These are phyloP conservation scores for Orthonychiurus folsomi DNA, from an alignment of 2,888 invertebrate species.

Conservation along the genomic window DNA sequence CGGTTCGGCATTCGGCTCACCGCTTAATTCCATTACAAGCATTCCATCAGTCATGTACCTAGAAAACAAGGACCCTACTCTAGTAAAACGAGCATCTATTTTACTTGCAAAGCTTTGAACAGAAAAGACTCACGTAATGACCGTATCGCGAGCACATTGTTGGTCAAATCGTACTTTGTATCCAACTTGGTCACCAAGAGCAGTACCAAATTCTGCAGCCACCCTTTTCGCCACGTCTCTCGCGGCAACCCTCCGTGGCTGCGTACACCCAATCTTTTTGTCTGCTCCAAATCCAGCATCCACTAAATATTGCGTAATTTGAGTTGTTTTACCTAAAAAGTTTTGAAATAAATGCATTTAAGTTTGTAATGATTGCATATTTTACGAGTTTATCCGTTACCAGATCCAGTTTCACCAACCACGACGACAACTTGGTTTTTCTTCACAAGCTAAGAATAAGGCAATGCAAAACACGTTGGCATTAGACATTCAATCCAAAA, in stretches of 20 bases:
- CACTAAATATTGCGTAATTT: conserved; percentile 95
- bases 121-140: conserved; percentile 63
- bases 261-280: conserved; percentile 85
- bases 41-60: conserved; percentile 99
- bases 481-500: no score
- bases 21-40: conserved; percentile 89
- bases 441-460: conserved; percentile 59
- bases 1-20: conserved; percentile 78
- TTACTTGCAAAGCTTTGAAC: neutral
- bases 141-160: conserved; percentile 66
- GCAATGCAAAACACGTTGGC: neutral
- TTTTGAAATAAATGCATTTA: no score
- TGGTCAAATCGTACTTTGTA: conserved; percentile 93
- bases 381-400: no score
- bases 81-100: neutral
- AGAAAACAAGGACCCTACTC: conserved; percentile 22
- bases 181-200: conserved; percentile 83
- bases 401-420: conserved; percentile 89
- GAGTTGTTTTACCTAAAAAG: conserved; percentile 99
- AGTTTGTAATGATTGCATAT: no score
- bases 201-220: conserved; percentile 92
- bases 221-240: conserved; percentile 98
- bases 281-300: conserved; percentile 80
- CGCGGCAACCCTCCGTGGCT: conserved; percentile 85
- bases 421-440: conserved; percentile 97